Conservation (phyloP, 2,888 invertebrate species). For the Aphelenchoides bicaudatus region DNA sequence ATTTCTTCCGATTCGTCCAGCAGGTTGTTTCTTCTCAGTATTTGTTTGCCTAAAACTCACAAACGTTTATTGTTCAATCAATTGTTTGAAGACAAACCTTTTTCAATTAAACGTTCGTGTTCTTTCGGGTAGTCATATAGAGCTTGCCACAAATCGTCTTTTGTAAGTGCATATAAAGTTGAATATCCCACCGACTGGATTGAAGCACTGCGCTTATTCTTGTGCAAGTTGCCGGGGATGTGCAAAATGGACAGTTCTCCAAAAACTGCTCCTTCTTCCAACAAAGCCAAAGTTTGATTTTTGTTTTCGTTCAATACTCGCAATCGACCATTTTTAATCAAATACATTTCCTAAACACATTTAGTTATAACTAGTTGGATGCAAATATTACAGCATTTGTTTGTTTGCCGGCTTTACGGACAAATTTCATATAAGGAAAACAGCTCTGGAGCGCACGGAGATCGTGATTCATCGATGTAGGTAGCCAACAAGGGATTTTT, state of each 20-base stretch:
- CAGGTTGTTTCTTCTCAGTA: too few species aligned
- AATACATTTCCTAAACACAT: slow-evolving; percentile 80
- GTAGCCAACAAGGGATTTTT: too few species aligned
- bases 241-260: slow-evolving; percentile 63
- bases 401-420: too few species aligned
- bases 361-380: too few species aligned
- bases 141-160: slow-evolving; percentile 57
- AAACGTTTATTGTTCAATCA: neutral
- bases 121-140: slow-evolving; percentile 76
- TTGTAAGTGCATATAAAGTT: slow-evolving; percentile 57
- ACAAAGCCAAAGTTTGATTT: slow-evolving; percentile 58
- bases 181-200: slow-evolving; percentile 52
- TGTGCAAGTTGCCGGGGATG: slow-evolving; percentile 61
- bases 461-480: too few species aligned
- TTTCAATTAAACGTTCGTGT: slow-evolving; percentile 75
- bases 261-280: slow-evolving; percentile 62
- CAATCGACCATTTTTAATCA: slow-evolving; percentile 63
- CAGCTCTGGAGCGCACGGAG: too few species aligned
- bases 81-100: slow-evolving; percentile 66
- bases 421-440: too few species aligned
- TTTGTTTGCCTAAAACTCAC: neutral
- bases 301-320: slow-evolving; percentile 58
- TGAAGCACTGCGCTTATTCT: slow-evolving; percentile 57
- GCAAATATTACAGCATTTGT: too few species aligned
- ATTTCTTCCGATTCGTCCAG: neutral